Evolutionary conservation across 2,797 vertebrate species (phyloP).

Genomic region (Enteromius radiatus): DNA sequence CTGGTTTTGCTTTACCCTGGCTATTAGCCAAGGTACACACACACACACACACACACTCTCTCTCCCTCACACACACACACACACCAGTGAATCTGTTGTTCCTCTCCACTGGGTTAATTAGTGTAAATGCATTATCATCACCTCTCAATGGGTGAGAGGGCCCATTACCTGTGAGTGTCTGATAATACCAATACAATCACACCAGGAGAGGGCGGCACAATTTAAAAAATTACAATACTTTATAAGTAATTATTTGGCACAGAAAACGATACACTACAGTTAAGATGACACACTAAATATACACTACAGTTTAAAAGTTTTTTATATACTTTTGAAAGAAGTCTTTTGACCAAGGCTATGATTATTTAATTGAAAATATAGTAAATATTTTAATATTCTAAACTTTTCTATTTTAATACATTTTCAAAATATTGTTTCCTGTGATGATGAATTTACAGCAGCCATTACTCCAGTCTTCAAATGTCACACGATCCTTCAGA

Average conservation of each 20-base stretch:
- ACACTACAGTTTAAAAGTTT: background rate
- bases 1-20: conserved; percentile 52
- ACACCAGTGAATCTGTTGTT: conserved; percentile 1
- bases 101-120: conserved; percentile 16
- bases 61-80: background rate
- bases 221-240: background rate
- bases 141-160: conserved; percentile 5
- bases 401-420: background rate
- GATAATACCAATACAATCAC: background rate
- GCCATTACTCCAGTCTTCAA: background rate
- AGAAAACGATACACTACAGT: background rate
- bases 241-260: background rate
- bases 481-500: too few relatives aligned
- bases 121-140: conserved; percentile 23
- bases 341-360: background rate
- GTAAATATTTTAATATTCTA: background rate
- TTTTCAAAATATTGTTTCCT: background rate
- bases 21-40: conserved; percentile 26
- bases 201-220: background rate
- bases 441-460: background rate
- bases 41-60: background rate
- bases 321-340: background rate
- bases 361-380: background rate
- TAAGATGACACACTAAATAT: background rate
- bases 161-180: background rate